Percentiles rank a stretch among this genome's conserved stretches.
phyloP scores from a whole-genome alignment of 1,140 invertebrate species.

The Saxidomus purpurata region DNA sequence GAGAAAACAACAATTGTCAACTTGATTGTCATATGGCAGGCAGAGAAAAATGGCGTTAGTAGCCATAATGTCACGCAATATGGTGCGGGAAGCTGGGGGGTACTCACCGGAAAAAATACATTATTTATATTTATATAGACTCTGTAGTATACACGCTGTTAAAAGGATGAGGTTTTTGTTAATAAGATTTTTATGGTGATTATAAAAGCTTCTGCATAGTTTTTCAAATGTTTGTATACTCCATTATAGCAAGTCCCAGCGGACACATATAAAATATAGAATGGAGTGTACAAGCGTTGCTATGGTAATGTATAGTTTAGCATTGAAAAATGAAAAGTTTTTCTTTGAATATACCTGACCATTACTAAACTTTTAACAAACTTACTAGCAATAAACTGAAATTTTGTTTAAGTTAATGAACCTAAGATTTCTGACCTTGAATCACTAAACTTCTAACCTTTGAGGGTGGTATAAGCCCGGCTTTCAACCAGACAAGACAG shows the following conservation, averaged over 20 bases:
- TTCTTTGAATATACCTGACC: too few species aligned
- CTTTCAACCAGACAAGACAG: too few species aligned
- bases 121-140: conserved; percentile 28
- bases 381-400: too few species aligned
- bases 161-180: background rate
- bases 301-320: too few species aligned
- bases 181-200: conserved; percentile 2
- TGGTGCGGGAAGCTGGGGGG: conserved; percentile 11
- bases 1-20: conserved; percentile 38
- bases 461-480: too few species aligned
- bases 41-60: conserved; percentile 31
- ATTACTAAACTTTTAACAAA: too few species aligned
- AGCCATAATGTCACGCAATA: conserved; percentile 23
- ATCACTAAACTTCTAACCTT: too few species aligned
- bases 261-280: background rate
- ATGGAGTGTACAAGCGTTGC: too few species aligned
- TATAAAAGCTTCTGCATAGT: background rate
- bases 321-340: too few species aligned
- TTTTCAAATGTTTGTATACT: background rate
- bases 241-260: background rate
- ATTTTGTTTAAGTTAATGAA: too few species aligned
- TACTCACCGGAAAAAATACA: conserved; percentile 9
- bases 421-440: too few species aligned
- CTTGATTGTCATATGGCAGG: conserved; percentile 43
- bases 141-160: background rate